Conservation (phyloP, 2,888 invertebrate genomes). For the Cephus runcator region DNA sequence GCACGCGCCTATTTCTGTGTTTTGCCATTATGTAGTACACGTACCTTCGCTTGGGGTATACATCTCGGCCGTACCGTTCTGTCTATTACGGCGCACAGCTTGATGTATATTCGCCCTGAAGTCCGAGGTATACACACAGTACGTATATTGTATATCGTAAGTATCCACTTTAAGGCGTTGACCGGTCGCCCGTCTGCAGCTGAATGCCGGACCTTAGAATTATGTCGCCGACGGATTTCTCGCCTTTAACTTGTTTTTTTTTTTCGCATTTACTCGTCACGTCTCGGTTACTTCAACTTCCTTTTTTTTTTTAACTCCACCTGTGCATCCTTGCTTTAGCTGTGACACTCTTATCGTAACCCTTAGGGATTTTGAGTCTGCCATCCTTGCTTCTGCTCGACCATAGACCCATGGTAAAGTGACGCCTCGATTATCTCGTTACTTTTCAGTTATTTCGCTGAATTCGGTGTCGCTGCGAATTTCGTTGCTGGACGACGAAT, state of each 20-base stretch:
- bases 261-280: not conserved
- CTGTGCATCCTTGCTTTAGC: not conserved
- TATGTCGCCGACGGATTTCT: not conserved
- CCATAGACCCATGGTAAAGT: not conserved
- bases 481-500: not conserved
- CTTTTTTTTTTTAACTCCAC: constrained; percentile 10
- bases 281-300: not conserved
- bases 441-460: not conserved
- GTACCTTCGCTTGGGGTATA: not conserved
- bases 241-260: not conserved
- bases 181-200: not conserved
- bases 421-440: not conserved
- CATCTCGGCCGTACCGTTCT: not conserved
- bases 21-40: not conserved
- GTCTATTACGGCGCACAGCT: not conserved
- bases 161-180: constrained; percentile 10
- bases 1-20: not conserved
- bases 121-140: not conserved
- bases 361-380: not conserved
- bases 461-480: not conserved
- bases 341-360: not conserved
- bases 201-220: not conserved
- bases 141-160: not conserved
- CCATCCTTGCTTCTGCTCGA: not conserved
- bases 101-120: not conserved